phyloP scores from a whole-genome alignment of 1,140 invertebrate genomes.

The Antheraea mylitta region DNA sequence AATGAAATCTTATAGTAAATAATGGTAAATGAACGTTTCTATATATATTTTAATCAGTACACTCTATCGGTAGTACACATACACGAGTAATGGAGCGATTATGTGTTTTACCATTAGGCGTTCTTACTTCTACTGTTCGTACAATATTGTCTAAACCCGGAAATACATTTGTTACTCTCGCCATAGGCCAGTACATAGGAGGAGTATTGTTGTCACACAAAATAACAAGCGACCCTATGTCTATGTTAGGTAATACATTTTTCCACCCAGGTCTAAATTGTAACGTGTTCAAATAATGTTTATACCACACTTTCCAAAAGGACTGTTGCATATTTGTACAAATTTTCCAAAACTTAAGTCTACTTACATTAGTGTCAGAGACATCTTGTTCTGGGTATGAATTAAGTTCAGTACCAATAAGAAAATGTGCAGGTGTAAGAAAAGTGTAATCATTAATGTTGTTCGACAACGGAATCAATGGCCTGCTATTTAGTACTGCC shows the following conservation, averaged over 20 bases:
- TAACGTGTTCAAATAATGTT: slow-evolving; percentile 28
- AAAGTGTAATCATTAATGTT: slow-evolving; percentile 8
- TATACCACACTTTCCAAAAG: slow-evolving; percentile 33
- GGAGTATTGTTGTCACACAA: slow-evolving; percentile 15
- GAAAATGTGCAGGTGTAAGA: slow-evolving; percentile 15
- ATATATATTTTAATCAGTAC: not conserved
- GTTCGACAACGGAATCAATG: slow-evolving; percentile 2
- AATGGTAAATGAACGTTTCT: too few relatives aligned
- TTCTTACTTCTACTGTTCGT: slow-evolving; percentile 13
- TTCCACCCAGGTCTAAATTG: slow-evolving; percentile 35
- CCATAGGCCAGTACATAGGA: slow-evolving; percentile 20
- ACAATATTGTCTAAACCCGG: slow-evolving; percentile 17
- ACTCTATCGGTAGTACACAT: not conserved
- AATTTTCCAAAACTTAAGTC: slow-evolving; percentile 30
- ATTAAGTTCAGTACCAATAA: slow-evolving; percentile 6
- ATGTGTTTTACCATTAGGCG: slow-evolving; percentile 11
- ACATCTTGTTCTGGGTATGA: slow-evolving; percentile 9
- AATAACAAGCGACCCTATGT: slow-evolving; percentile 30
- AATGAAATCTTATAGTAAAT: too few relatives aligned
- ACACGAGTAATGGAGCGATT: not conserved
- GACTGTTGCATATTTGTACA: slow-evolving; percentile 31
- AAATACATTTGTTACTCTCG: slow-evolving; percentile 13
- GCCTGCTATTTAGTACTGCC: slow-evolving; percentile 22
- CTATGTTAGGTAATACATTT: slow-evolving; percentile 22
- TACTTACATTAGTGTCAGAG: not conserved